These are phyloP conservation scores for Ataeniobius toweri DNA, from an alignment of 2,797 vertebrate species.

Conservation along the genomic window DNA sequence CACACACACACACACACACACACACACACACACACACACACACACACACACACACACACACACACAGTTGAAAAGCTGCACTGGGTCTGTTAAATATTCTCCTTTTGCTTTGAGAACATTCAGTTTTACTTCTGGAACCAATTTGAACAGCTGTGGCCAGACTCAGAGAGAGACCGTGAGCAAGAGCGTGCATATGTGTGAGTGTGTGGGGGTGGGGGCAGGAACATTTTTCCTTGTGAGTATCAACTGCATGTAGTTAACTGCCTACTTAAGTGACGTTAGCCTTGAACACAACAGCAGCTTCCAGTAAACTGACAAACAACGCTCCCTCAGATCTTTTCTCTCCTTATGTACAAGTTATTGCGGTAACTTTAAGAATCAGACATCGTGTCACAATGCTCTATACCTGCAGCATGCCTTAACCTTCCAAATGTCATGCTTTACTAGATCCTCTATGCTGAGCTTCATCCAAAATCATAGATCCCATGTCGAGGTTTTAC, in stretches of 20 bases:
- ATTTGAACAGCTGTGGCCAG: slow-evolving; percentile 75
- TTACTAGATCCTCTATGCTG: slow-evolving; percentile 12
- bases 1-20: slow-evolving; percentile 1
- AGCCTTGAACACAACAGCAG: slow-evolving; percentile 51
- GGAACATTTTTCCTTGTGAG: slow-evolving; percentile 46
- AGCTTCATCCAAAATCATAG: not conserved
- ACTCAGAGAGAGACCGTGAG: slow-evolving; percentile 43
- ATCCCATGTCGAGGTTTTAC: slow-evolving; percentile 11
- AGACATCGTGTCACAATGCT: slow-evolving; percentile 42
- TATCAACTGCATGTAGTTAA: slow-evolving; percentile 63
- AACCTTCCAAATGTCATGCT: slow-evolving; percentile 35
- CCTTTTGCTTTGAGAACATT: slow-evolving; percentile 69
- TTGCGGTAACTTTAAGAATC: slow-evolving; percentile 36
- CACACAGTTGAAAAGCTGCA: slow-evolving; percentile 31
- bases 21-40: not conserved
- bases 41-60: not conserved
- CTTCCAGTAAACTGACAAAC: slow-evolving; percentile 68
- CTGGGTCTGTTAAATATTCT: slow-evolving; percentile 61
- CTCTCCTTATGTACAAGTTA: slow-evolving; percentile 51
- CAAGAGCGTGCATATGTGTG: slow-evolving; percentile 9
- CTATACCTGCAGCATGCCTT: slow-evolving; percentile 23
- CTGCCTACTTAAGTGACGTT: slow-evolving; percentile 52
- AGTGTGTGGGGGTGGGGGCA: slow-evolving; percentile 8
- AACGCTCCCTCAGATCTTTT: slow-evolving; percentile 51
- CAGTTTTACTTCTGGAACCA: slow-evolving; percentile 75